These are phyloP conservation scores for Zaprionus capensis DNA, from an alignment of 1,140 invertebrate genomes.

Conservation along the genomic window DNA sequence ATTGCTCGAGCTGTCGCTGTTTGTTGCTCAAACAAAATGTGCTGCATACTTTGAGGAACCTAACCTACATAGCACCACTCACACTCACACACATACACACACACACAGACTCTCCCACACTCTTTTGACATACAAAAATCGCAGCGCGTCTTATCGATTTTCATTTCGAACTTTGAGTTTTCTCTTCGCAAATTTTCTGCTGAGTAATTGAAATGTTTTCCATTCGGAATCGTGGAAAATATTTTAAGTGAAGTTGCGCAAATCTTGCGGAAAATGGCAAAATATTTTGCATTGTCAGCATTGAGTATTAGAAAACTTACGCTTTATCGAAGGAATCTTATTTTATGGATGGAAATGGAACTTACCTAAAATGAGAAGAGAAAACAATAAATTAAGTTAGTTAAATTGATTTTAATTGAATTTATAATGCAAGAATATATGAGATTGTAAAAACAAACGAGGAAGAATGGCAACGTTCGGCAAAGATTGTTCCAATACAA, in stretches of 20 bases:
- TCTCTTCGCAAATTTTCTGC: background rate
- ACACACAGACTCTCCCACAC: background rate
- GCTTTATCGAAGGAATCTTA: background rate
- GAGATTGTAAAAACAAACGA: too few species aligned
- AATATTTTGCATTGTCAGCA: background rate
- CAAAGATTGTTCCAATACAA: too few species aligned
- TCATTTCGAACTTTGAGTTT: constrained; percentile 5
- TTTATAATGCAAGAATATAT: background rate
- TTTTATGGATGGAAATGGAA: background rate
- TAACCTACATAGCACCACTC: constrained; percentile 27
- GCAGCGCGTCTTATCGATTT: constrained; percentile 2
- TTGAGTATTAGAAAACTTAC: constrained; percentile 6
- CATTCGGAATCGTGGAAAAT: background rate
- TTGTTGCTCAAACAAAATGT: constrained; percentile 19
- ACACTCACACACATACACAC: constrained; percentile 1
- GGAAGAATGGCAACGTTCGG: too few species aligned
- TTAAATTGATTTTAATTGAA: background rate
- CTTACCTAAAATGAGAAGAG: constrained; percentile 42
- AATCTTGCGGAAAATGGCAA: constrained; percentile 1
- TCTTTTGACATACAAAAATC: constrained; percentile 23
- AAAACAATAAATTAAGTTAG: constrained; percentile 9
- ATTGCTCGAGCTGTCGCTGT: constrained; percentile 51
- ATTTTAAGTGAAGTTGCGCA: constrained; percentile 5
- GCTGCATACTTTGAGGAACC: constrained; percentile 44
- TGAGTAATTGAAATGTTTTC: constrained; percentile 8